phyloP scores from a whole-genome alignment of 2,888 invertebrate species.

The Idaea aversata region DNA sequence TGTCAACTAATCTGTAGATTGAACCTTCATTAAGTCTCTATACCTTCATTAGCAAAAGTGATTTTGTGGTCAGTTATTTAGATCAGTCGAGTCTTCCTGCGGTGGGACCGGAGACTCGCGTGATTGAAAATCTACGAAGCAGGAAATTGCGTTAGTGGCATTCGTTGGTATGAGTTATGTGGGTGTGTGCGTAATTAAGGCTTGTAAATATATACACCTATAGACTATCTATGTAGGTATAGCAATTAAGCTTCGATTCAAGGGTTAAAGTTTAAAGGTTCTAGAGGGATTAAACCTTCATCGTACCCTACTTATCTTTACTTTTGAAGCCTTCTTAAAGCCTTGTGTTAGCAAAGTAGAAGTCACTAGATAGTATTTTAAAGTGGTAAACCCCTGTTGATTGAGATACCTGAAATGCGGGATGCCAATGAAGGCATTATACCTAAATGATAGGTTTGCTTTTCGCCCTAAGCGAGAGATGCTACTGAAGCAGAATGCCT shows the following conservation, averaged over 20 bases:
- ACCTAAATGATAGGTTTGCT: no score
- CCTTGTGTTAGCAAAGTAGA: no score
- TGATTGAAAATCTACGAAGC: conserved; percentile 35
- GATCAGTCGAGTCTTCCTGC: conserved; percentile 31
- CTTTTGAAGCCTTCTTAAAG: no score
- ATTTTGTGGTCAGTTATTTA: conserved; percentile 35
- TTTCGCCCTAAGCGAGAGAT: no score
- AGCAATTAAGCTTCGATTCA: neutral
- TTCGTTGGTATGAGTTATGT: conserved; percentile 6
- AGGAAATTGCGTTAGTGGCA: conserved; percentile 23
- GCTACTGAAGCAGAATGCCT: no score
- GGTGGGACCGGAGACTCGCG: conserved; percentile 28
- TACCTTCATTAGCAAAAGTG: conserved; percentile 19
- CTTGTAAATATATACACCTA: neutral
- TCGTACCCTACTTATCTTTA: no score
- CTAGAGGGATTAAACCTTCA: no score
- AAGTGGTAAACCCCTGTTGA: no score
- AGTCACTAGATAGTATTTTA: no score
- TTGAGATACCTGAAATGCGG: no score
- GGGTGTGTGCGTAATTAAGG: neutral
- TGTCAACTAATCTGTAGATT: neutral
- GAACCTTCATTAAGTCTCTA: conserved; percentile 1
- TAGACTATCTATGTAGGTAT: conserved; percentile 5
- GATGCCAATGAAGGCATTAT: no score
- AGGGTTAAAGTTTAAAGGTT: no score